Evolutionary conservation across 64 coral and sea anemone species (phyloP).

Genomic region (Montipora efflorescens): DNA sequence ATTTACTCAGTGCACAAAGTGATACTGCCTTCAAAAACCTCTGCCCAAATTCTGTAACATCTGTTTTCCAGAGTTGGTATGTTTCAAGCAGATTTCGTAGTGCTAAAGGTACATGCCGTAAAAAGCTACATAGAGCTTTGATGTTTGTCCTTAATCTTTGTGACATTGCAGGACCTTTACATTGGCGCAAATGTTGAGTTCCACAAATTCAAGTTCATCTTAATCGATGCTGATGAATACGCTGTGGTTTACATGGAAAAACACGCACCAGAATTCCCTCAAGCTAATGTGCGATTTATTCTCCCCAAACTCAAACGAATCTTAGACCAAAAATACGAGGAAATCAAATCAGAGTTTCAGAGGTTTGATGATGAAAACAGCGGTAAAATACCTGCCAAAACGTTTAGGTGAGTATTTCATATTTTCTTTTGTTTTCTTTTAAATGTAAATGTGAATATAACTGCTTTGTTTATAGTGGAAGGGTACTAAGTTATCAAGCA

Average conservation of each 20-base stretch:
- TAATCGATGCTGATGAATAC: constrained; percentile 98
- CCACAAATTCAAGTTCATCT: constrained; percentile 86
- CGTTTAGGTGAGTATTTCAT: constrained; percentile 71
- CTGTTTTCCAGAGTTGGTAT: too few relatives aligned
- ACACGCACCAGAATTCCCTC: constrained; percentile 76
- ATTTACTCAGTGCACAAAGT: too few relatives aligned
- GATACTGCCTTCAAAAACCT: too few relatives aligned
- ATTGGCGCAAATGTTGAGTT: constrained; percentile 92
- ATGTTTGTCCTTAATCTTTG: too few relatives aligned
- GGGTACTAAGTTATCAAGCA: too few relatives aligned
- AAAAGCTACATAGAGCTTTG: too few relatives aligned
- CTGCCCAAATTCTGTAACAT: too few relatives aligned
- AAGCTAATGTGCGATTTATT: constrained; percentile 89
- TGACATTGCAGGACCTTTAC: constrained; percentile 75
- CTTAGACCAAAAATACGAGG: constrained; percentile 86
- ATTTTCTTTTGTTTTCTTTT: too few relatives aligned
- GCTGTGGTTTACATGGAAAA: constrained; percentile 98
- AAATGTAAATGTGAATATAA: too few relatives aligned
- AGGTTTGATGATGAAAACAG: constrained; percentile 49
- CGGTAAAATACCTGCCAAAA: constrained; percentile 72
- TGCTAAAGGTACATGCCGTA: too few relatives aligned
- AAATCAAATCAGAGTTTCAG: constrained; percentile 79
- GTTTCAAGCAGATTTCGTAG: too few relatives aligned
- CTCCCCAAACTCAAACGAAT: constrained; percentile 90
- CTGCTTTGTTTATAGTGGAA: too few relatives aligned